phyloP scores from a whole-genome alignment of 2,797 vertebrate genomes.

The Crossoptilon crossoptilon region DNA sequence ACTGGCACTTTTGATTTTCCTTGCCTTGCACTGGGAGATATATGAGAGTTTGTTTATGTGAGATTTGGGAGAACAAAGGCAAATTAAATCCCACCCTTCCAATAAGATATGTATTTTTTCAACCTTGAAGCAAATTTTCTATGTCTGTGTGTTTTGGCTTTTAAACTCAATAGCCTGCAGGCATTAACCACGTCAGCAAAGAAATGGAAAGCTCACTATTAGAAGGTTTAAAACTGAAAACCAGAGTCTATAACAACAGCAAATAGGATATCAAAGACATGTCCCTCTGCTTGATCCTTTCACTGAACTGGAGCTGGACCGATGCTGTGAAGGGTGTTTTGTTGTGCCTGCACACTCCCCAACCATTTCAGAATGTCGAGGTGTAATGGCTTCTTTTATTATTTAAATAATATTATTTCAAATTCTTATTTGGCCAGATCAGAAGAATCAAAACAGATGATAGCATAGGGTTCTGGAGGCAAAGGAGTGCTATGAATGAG shows the following conservation, averaged over 20 bases:
- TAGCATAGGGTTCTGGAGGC: background rate
- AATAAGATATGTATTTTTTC: constrained; percentile 53
- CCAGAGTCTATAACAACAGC: constrained; percentile 53
- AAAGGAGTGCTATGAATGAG: background rate
- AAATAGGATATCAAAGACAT: constrained; percentile 18
- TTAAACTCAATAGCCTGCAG: constrained; percentile 49
- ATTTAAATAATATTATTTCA: background rate
- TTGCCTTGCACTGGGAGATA: constrained; percentile 16
- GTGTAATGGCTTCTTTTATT: background rate
- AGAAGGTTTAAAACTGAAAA: constrained; percentile 54
- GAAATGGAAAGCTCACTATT: constrained; percentile 56
- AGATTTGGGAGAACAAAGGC: constrained; percentile 50
- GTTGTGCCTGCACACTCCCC: background rate
- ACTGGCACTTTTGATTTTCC: constrained; percentile 17
- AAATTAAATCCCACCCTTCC: constrained; percentile 62
- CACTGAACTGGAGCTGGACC: background rate
- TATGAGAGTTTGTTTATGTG: constrained; percentile 13
- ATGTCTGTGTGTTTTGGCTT: constrained; percentile 63
- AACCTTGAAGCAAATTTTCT: constrained; percentile 43
- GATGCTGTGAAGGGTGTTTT: constrained; percentile 42
- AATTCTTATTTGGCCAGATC: background rate
- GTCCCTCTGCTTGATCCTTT: constrained; percentile 18
- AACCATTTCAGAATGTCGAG: background rate
- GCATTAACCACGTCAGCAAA: constrained; percentile 11
- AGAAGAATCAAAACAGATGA: background rate